Evolutionary conservation across 2,888 invertebrate species (phyloP), one percentile per base, ranked within the genome.

Genomic region (Colostygia pectinataria): DNA sequence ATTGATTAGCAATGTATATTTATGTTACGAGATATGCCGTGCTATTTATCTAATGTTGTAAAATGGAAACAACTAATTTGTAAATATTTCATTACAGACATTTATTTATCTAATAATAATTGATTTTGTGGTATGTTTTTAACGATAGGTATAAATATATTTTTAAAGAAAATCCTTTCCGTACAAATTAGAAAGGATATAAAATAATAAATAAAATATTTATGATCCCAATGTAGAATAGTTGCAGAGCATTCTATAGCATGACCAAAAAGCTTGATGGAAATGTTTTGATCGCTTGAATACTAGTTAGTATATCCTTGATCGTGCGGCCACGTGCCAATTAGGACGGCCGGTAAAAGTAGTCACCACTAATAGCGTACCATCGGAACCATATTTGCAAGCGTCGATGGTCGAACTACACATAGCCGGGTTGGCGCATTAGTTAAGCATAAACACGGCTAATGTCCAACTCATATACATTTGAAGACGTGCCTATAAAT

Each of bases 401-500:
- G 24, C 15, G 40, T 15, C 37, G 36, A 32, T 45, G 40, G 41
- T 38, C 41, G 37, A 51, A 32, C 27, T 32, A 38, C 33, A 28
- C 51, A 36, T 32, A 38, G 36, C 36, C 32, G 25, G 36, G 43
- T 41, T 24, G 27, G 23, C 24, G 32, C 18, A 41, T 41, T 50
- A 50, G 49, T 56, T 55, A 53, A 68, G 57, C 64, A 64, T 61
- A 67, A 70, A 68, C 66, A 67, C 63, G 58, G 67, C 63, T 74
- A 75, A 70, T 76, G 76, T 73, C 74, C 75, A 61, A 80, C 78
- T 86, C 85, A 86, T 85, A 86, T 83, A 85, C 83, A 86, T 85
- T 84, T 81, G 80, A 73, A 75, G 73, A 87, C 87, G 85, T 83
- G 85, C 73, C 74, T 80, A 87, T 88, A 87, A 86, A 88, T 84